Conservation (phyloP, 2,888 invertebrate species). For the Galerucella nymphaeae region DNA sequence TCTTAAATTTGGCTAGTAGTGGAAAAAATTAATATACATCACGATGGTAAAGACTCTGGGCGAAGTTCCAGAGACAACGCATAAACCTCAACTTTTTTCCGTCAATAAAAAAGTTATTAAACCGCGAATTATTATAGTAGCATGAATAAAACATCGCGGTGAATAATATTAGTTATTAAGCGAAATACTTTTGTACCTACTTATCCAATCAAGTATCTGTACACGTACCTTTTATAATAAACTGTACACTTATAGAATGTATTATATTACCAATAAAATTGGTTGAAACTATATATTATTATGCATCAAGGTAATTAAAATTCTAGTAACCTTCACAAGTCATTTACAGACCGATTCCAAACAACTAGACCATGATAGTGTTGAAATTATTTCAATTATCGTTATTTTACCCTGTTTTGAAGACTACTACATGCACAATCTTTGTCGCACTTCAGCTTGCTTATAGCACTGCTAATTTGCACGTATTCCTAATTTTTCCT, state of each 20-base stretch:
- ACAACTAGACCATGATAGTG: too few species aligned
- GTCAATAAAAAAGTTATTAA: slow-evolving; percentile 11
- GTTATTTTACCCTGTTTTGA: too few species aligned
- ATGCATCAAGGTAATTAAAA: background rate
- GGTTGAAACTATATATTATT: background rate
- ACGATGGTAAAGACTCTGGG: too few species aligned
- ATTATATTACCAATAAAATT: background rate
- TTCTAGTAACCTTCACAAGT: background rate
- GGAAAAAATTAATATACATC: too few species aligned
- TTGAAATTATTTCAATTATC: too few species aligned
- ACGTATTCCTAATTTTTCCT: too few species aligned
- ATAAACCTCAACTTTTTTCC: background rate
- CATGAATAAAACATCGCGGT: slow-evolving; percentile 25
- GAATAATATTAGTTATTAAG: slow-evolving; percentile 1
- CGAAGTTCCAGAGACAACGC: background rate
- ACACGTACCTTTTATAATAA: slow-evolving; percentile 2
- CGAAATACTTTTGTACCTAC: background rate
- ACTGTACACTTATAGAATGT: background rate
- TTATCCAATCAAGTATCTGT: background rate
- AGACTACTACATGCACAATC: too few species aligned
- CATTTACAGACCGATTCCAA: too few species aligned
- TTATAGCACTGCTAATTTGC: too few species aligned
- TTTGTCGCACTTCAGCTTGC: too few species aligned
- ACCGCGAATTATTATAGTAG: slow-evolving; percentile 5
- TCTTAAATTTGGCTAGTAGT: too few species aligned